Percentiles rank a stretch among this genome's conserved stretches.
Conservation (phyloP, 2,888 invertebrate species). For the Nebria brevicollis region DNA sequence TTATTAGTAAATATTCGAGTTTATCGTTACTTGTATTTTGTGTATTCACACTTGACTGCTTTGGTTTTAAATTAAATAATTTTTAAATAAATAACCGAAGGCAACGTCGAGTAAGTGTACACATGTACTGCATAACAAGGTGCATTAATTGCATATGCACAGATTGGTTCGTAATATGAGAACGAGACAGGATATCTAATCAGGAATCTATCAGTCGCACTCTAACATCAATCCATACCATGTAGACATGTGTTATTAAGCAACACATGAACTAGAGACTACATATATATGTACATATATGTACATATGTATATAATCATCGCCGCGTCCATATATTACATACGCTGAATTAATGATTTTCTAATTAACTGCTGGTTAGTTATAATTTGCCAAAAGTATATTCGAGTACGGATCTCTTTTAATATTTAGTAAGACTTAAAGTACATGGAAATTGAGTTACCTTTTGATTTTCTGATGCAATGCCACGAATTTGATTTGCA, state of each 20-base stretch:
- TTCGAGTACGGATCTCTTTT: too few species aligned
- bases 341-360: neutral
- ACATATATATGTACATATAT: neutral
- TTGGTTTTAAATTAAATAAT: too few species aligned
- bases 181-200: neutral
- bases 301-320: too few species aligned
- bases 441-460: neutral
- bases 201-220: constrained; percentile 6
- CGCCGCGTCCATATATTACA: neutral
- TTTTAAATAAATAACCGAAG: too few species aligned
- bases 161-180: neutral
- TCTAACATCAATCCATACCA: neutral
- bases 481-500: too few species aligned
- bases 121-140: neutral
- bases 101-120: too few species aligned
- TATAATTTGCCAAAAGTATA: neutral
- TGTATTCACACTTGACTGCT: too few species aligned
- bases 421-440: too few species aligned
- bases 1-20: neutral
- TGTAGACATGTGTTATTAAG: neutral
- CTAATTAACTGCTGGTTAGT: neutral
- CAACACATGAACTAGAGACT: neutral
- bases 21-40: neutral
- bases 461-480: too few species aligned
- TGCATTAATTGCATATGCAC: neutral